Percentiles rank a stretch among this genome's conserved stretches.
Evolutionary conservation across 2,797 vertebrate species (phyloP).

Genomic region (Glossophaga mutica): DNA sequence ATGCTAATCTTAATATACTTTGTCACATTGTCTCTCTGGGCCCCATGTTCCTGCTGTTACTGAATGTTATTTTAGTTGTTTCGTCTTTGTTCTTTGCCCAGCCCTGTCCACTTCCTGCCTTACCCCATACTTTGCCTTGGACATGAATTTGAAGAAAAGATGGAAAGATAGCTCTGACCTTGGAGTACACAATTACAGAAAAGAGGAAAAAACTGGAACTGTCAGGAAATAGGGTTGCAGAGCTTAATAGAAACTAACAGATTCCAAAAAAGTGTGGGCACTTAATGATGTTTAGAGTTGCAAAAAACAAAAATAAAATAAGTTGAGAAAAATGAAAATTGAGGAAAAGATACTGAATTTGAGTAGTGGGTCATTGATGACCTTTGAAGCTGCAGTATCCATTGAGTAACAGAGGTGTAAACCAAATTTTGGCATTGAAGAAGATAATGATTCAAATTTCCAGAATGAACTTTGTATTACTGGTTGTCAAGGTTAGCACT

Average conservation of each 20-base stretch:
- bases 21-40: neutral
- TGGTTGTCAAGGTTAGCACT: slow-evolving; percentile 27
- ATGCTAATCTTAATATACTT: neutral
- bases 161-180: neutral
- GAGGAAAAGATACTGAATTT: neutral
- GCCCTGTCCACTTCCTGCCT: neutral
- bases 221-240: neutral
- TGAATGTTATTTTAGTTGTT: neutral
- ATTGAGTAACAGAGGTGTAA: neutral
- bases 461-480: slow-evolving; percentile 7
- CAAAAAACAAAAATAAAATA: neutral
- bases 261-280: neutral
- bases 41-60: neutral
- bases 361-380: neutral
- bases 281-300: neutral
- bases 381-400: neutral
- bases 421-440: neutral
- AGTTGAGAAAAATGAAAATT: neutral
- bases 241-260: neutral
- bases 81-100: neutral
- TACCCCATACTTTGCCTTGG: neutral
- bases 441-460: slow-evolving; percentile 28
- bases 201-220: neutral
- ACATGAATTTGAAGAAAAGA: neutral
- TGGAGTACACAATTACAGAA: neutral